Base-by-base conservation (phyloP, 2,113 vertebrate genomes). In the Eupsittula cactorum region DNA sequence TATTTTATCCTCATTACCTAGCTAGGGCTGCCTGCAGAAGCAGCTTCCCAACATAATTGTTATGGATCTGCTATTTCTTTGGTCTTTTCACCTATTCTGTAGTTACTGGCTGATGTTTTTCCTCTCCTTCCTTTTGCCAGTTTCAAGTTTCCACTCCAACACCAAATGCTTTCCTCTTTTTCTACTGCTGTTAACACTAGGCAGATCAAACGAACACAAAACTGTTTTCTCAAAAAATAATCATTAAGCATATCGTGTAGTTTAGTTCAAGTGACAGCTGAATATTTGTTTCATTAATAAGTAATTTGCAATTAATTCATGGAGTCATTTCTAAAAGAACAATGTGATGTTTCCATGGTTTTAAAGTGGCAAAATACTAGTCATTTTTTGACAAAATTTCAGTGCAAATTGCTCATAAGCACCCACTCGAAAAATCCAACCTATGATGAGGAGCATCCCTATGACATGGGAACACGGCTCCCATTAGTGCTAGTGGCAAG, bases 231-330 rank as follows among this genome's bases (percentile, higher is more conserved):
- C 75, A 96, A 82, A 96, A 97, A 97, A 97, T 91, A 97, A 91
- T 95, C 95, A 95, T 95, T 95, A 95, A 89, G 90, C 63, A 2
- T 85, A 96, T 90, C 19, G 13, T 52, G 90, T 11, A 75, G 92
- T 93, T 97, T 82, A 86, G 91, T 76, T 94, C 94, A 76, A 95
- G 90, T 96, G 97, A 97, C 97, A 97, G 95, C 92, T 93, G 92
- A 95, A 89, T 96, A 97, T 97, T 97, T 97, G 94, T 97, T 97
- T 97, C 94, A 97, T 96, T 97, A 97, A 97, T 97, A 97, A 95
- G 92, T 97, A 91, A 97, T 97, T 96, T 91, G 92, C 91, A 96
- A 97, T 97, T 97, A 97, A 97, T 97, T 96, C 52, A 4, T 24
- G 24, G 80, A 97, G 78, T 93, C 94, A 84, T 96, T 96, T 86